Evolutionary conservation across 2,113 vertebrate species (phyloP), one percentile per base, ranked within the genome.

Genomic region (Ranitomeya variabilis): DNA sequence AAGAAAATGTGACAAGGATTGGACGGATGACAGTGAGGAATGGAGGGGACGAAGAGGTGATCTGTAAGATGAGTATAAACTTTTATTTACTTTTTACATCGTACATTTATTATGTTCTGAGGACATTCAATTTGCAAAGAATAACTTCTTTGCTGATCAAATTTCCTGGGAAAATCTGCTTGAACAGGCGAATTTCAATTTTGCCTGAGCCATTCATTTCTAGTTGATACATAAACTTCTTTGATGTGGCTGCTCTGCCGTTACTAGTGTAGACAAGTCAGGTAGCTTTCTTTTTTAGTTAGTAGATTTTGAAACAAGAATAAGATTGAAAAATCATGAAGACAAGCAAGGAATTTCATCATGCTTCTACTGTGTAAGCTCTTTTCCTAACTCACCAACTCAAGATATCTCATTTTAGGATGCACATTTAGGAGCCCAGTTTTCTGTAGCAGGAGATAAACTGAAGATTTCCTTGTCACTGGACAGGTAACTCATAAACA

Each of bases 401-500:
- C 10, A 45, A 8, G 0, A 12, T 13, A 31, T 55, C 76, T 15
- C 45, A n/a, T 55, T 21, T 19, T 55, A 94, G 93, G 89, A 94
- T 4, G 9, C 90, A 0, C 91, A 90, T 0, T 87, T 94, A 77
- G 11, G 92, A 90, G 93, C 93, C 69, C 88, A 15, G 0, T 94
- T 95, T 66, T 91, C 93, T 0, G 92, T 93, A 0, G 21, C 91
- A 52, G 90, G 73, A 0, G 92, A 94, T 51, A 93, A 94, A 6
- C 92, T 95, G 85, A 93, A 92, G 93, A 93, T 94, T 0, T 2
- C 83, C 0, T 7, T 90, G 86, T 91, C 89, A 11, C 89, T 94
- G 60, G 92, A 95, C 83, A 92, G 92, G 93, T 93, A 94, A 88
- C 23, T 0, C 62, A 15, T 73, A 10, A 16, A 74, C 26, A 73